Conservation (phyloP, 2,113 vertebrate species). For the Lepus americanus region DNA sequence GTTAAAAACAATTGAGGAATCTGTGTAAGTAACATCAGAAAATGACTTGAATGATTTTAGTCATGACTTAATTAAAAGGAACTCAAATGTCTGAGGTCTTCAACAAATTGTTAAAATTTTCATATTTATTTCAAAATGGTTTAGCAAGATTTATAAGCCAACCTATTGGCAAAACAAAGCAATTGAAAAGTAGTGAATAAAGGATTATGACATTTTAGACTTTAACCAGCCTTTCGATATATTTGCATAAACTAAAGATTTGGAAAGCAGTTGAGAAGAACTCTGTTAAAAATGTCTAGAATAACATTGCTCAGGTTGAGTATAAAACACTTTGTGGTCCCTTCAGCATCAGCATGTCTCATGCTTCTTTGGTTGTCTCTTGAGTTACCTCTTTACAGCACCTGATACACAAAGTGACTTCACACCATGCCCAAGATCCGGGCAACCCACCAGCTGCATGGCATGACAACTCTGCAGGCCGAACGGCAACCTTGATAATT, state of each 20-base stretch:
- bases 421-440: slow-evolving; percentile 94
- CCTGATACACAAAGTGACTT: slow-evolving; percentile 41
- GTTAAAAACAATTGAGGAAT: slow-evolving; percentile 78
- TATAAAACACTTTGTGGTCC: slow-evolving; percentile 54
- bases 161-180: slow-evolving; percentile 72
- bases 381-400: slow-evolving; percentile 42
- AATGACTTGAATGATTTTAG: slow-evolving; percentile 82
- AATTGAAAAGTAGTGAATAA: slow-evolving; percentile 55
- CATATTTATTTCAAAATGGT: slow-evolving; percentile 73
- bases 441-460: slow-evolving; percentile 97
- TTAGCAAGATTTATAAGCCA: slow-evolving; percentile 72
- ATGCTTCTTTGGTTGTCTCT: slow-evolving; percentile 57
- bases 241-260: slow-evolving; percentile 44
- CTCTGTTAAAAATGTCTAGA: slow-evolving; percentile 71
- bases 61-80: slow-evolving; percentile 82
- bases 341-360: slow-evolving; percentile 21
- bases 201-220: background rate
- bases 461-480: slow-evolving; percentile 95
- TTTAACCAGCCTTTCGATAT: slow-evolving; percentile 28
- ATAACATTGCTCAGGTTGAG: slow-evolving; percentile 65
- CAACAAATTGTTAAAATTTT: slow-evolving; percentile 81
- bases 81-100: slow-evolving; percentile 74
- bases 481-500: slow-evolving; percentile 94
- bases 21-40: slow-evolving; percentile 73
- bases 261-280: slow-evolving; percentile 71